Conservation (phyloP, 1,140 invertebrate species). For the Drosophila subpulchrella region DNA sequence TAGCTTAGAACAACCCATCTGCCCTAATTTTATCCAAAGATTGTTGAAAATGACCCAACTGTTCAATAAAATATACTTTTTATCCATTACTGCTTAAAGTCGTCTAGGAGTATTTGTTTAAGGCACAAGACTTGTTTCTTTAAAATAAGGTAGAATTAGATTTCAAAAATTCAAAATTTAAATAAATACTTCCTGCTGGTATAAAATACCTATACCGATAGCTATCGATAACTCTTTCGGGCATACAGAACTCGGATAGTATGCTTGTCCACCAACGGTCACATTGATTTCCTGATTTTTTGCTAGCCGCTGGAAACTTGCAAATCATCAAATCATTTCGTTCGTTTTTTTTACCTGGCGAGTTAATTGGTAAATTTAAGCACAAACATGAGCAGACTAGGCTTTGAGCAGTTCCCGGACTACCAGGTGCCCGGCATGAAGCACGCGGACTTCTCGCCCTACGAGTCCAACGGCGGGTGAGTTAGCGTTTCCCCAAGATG, state of each 20-base stretch:
- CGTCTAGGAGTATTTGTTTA: no score
- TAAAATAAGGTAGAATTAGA: neutral
- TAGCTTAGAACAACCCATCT: constrained; percentile 22
- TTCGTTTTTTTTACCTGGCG: constrained; percentile 28
- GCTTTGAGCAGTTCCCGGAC: constrained; percentile 87
- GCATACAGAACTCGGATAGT: neutral
- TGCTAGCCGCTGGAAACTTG: constrained; percentile 64
- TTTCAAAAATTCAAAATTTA: neutral
- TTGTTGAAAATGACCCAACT: constrained; percentile 37
- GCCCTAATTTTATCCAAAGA: constrained; percentile 38
- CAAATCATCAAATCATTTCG: constrained; percentile 82
- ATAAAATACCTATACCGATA: neutral
- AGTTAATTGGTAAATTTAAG: constrained; percentile 35
- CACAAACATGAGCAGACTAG: constrained; percentile 57
- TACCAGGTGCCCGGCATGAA: constrained; percentile 87
- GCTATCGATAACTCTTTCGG: constrained; percentile 10
- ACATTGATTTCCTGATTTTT: constrained; percentile 31
- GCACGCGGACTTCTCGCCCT: constrained; percentile 89
- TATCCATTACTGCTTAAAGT: neutral
- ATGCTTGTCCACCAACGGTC: neutral
- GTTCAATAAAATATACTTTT: constrained; percentile 46
- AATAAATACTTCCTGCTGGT: neutral
- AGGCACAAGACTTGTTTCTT: no score
- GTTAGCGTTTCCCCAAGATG: constrained; percentile 23
- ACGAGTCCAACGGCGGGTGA: constrained; percentile 92